Evolutionary conservation across 2,888 invertebrate species (phyloP), one percentile per base, ranked within the genome.

Genomic region (Brassicogethes aeneus): DNA sequence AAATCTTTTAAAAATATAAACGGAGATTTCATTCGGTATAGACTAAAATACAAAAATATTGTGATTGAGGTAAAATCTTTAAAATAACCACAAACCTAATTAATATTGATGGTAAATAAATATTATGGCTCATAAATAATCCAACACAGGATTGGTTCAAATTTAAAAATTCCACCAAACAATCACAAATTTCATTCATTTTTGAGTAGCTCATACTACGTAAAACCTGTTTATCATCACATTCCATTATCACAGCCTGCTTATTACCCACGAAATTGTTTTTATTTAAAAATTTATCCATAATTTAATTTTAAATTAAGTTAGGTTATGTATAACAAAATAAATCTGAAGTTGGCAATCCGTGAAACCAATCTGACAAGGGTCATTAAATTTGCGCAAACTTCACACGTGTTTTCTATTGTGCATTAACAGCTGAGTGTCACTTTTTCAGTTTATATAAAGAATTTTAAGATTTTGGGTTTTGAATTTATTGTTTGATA

Each of bases 11-110:
- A 48, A 53, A 75, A 75, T 63, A 73, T 71, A 52, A 76, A 77
- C 37, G 71, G 62, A 46, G 69, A 69, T 38, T 66, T 64, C 49
- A 69, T 65, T 62, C 72, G 70, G 58, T 76, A 74, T 33, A 73
- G 71, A 52, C 77, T 76, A 46, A 68, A 71, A 54, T 17, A 46
- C 37, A 16, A 37, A 36, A 23, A 23, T n/a, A n/a, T n/a, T n/a
- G n/a, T n/a, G n/a, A n/a, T n/a, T n/a, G n/a, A n/a, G n/a, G n/a
- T n/a, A n/a, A n/a, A n/a, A n/a, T n/a, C n/a, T n/a, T n/a, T n/a
- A n/a, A n/a, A n/a, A n/a, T n/a, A n/a, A n/a, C 10, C 5, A 69
- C 71, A 69, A 68, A 77, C 78, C 76, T 73, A 17, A 76, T 69
- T 49, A 76, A 68, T 42, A 75, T 59, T 47, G 74, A 70, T 30